Evolutionary conservation across 1,140 invertebrate species (phyloP).

Genomic region (Eulimnadia texana): DNA sequence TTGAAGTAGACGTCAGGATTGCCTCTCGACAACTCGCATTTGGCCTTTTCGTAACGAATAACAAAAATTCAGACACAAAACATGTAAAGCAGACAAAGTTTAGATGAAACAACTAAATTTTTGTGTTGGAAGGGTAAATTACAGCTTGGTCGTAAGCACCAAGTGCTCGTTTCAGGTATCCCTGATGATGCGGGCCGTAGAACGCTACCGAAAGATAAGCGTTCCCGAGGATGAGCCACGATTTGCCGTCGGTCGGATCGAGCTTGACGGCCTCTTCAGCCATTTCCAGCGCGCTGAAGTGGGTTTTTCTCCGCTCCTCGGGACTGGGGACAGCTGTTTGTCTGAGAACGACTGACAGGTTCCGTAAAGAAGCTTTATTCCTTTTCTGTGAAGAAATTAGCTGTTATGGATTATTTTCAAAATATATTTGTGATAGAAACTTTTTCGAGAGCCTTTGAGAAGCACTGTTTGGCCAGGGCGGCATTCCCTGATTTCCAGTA

Average conservation of each 20-base stretch:
- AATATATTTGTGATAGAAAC: slow-evolving; percentile 33
- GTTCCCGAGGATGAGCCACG: slow-evolving; percentile 74
- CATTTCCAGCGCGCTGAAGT: slow-evolving; percentile 55
- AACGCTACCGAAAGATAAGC: slow-evolving; percentile 71
- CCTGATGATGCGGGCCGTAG: slow-evolving; percentile 47
- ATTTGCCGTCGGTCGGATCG: slow-evolving; percentile 64
- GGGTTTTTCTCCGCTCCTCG: slow-evolving; percentile 44
- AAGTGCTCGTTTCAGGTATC: slow-evolving; percentile 44
- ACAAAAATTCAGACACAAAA: slow-evolving; percentile 6
- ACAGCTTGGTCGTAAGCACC: slow-evolving; percentile 67
- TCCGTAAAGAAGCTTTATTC: slow-evolving; percentile 63
- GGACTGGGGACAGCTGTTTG: slow-evolving; percentile 40
- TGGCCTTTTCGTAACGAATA: background rate
- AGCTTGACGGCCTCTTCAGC: slow-evolving; percentile 70
- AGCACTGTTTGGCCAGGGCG: slow-evolving; percentile 67
- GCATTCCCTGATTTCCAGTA: slow-evolving; percentile 78
- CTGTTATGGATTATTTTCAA: slow-evolving; percentile 13
- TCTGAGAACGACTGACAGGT: slow-evolving; percentile 66
- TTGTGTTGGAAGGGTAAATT: slow-evolving; percentile 33
- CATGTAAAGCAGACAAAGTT: too few species aligned
- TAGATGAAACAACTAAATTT: too few species aligned
- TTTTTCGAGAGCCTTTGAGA: slow-evolving; percentile 61
- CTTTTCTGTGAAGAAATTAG: slow-evolving; percentile 37
- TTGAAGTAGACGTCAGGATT: slow-evolving; percentile 75
- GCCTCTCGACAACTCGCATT: slow-evolving; percentile 40